phyloP scores from a whole-genome alignment of 1,140 invertebrate species.

The Wiebesia pumilae region DNA sequence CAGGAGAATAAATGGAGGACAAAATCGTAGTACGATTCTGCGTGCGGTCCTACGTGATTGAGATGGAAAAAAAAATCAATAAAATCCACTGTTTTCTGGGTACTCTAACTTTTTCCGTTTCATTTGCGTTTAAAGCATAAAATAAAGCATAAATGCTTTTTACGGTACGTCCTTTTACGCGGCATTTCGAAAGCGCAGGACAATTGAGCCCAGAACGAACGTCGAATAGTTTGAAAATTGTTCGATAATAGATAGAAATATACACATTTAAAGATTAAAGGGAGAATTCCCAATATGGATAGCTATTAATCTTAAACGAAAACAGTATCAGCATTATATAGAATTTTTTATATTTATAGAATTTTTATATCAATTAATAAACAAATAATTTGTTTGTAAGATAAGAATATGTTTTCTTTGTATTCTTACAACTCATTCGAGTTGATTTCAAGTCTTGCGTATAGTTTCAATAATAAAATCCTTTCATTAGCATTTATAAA shows the following conservation, averaged over 20 bases:
- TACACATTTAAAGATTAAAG: too few species aligned
- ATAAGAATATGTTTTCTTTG: too few species aligned
- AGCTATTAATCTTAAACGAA: too few species aligned
- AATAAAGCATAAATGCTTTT: too few species aligned
- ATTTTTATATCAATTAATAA: too few species aligned
- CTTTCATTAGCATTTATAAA: background rate
- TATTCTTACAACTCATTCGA: too few species aligned
- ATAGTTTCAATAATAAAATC: background rate
- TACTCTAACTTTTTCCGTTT: background rate
- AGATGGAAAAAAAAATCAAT: conserved; percentile 34
- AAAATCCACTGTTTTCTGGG: background rate
- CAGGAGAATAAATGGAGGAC: conserved; percentile 26
- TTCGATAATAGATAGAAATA: conserved; percentile 3
- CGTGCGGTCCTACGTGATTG: background rate
- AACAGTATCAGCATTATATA: too few species aligned
- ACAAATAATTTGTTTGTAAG: too few species aligned
- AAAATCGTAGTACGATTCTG: background rate
- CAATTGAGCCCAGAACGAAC: conserved; percentile 12
- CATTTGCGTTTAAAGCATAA: background rate
- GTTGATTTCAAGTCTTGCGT: too few species aligned
- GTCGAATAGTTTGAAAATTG: conserved; percentile 10
- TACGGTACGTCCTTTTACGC: background rate
- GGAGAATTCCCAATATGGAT: background rate
- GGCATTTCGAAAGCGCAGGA: background rate
- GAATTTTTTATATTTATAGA: too few species aligned